These are phyloP conservation scores for Leptestheria dahalacensis DNA, from an alignment of 1,140 invertebrate species.

Conservation along the genomic window DNA sequence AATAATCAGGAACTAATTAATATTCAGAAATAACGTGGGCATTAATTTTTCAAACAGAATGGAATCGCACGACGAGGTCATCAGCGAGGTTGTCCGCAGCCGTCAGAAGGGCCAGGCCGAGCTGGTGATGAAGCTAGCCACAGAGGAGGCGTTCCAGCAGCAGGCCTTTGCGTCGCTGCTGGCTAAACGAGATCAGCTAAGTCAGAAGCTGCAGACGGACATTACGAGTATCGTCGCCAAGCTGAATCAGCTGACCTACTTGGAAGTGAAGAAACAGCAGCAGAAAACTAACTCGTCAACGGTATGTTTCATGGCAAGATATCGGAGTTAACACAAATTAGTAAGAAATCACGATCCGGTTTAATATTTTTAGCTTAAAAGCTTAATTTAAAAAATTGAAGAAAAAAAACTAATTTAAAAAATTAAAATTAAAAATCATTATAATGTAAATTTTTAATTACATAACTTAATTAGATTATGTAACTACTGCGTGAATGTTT, in stretches of 20 bases:
- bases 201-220: not conserved
- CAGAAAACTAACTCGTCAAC: not conserved
- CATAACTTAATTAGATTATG: no score
- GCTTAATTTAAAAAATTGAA: no score
- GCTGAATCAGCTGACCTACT: conserved; percentile 7
- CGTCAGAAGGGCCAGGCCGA: conserved; percentile 10
- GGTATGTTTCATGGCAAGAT: not conserved
- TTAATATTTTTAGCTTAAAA: no score
- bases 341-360: not conserved
- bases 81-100: conserved; percentile 4
- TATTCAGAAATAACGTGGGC: no score
- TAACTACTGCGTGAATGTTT: no score
- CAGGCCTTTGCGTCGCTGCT: conserved; percentile 13
- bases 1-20: not conserved
- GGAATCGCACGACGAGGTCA: no score
- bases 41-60: no score
- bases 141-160: conserved; percentile 13
- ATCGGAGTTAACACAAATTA: not conserved
- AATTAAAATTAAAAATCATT: no score
- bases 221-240: conserved; percentile 7
- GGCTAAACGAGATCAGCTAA: conserved; percentile 6
- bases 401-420: no score
- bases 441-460: no score
- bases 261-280: conserved; percentile 10
- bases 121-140: conserved; percentile 4